Evolutionary conservation across 1,140 invertebrate genomes (phyloP), one percentile per base, ranked within the genome.

Genomic region (Druon quercuslanigerum): DNA sequence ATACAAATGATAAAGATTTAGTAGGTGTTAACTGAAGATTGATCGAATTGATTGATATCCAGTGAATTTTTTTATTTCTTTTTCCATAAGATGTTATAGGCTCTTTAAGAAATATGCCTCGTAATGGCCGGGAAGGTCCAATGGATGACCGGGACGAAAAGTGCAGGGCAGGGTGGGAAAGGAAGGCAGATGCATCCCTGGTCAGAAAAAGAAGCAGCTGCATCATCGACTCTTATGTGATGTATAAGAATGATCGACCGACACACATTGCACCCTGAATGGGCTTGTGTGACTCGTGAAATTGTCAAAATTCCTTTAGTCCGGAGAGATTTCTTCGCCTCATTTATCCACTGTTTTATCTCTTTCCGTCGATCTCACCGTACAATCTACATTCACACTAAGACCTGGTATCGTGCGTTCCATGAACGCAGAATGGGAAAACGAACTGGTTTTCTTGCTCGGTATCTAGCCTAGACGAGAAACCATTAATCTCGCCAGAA

Each of bases 161-260:
- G 51, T 56, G 50, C 51, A 51, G 70, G 51, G 17, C 52, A 75
- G 76, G 78, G 75, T 83, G 82, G 77, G 82, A 83, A 83, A 81
- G 75, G 51, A 76, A 77, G 77, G 75, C 82, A 83, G 82, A 83
- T 83, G 82, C 76, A 72, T 54, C 70, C 60, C 51, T n/a, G 71
- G 14, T 51, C 20, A 76, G 76, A 75, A 79, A 81, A 79, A 79
- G 56, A 40, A 74, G 78, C 81, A 82, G 81, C 81, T 82, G 81
- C 81, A 82, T 60, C 57, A 20, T 71, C 50, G 56, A 52, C 60
- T 33, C 60, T 66, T 33, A 40, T 66, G 25, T 19, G 56, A 57
- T 57, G 14, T 33, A 16, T 9, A 66, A 16, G 33, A 16, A 66
- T 40, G 20, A 66, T 20, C 57, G 13, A 14, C 13, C 20, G 33